Evolutionary conservation across 2,888 invertebrate species (phyloP), one percentile per base, ranked within the genome.

Genomic region (Calliopum simillimum): DNA sequence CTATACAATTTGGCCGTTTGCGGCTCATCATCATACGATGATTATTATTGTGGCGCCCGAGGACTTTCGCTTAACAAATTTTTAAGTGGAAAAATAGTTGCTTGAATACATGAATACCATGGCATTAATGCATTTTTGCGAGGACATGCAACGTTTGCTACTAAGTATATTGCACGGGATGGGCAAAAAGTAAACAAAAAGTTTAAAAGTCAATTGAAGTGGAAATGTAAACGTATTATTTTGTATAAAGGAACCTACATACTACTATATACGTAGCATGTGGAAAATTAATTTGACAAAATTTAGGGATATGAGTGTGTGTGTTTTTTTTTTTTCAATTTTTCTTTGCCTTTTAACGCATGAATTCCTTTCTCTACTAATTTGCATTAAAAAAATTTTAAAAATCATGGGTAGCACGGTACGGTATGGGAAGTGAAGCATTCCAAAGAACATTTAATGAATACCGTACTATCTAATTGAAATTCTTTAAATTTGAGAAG

Each of bases 81-180:
- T 62, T 75, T 69, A 76, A 78, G 75, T 75, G 75, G 59, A 68
- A 62, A 75, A 74, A 76, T 76, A 78, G 76, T 76, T 73, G 41
- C 66, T 59, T 55, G 70, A 64, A 63, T 63, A 25, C 66, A 43
- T 68, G 55, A 62, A 67, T 47, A 41, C 49, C 23, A 56, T 21
- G 19, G 46, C 56, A 13, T 58, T 21, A n/a, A 23, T 12, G 21
- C 2, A 13, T 23, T 14, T 23, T 53, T 23, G 2, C 16, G 19
- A 13, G 6, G 3, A 12, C 16, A 16, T 13, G 3, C 4, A 51
- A 19, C 16, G 12, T 21, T 23, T 53, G 8, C 13, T 13, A 53
- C 13, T n/a, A n/a, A n/a, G n/a, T n/a, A n/a, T n/a, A 14, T 23
- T 13, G 23, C 53, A 6, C 21, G 1, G 23, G 23, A 23, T 14